Conservation (phyloP, 2,888 invertebrate genomes). For the Phaedon cochleariae region DNA sequence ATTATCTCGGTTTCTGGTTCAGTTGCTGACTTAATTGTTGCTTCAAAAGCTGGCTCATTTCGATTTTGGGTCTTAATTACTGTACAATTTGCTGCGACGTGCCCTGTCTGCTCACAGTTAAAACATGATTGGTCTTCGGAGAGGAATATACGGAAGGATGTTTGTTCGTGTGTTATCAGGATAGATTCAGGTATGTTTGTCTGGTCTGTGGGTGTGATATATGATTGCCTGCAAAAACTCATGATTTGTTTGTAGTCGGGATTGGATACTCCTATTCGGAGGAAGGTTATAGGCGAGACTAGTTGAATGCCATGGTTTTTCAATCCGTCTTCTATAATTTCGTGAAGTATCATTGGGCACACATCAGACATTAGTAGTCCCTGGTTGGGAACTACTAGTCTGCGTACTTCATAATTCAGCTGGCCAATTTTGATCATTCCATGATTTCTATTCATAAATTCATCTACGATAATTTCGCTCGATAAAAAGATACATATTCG, state of each 20-base stretch:
- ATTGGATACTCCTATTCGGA: slow-evolving; percentile 7
- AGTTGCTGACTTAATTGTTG: no score
- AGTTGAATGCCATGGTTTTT: neutral
- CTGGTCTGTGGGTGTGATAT: neutral
- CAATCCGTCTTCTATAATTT: neutral
- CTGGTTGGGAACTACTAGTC: neutral
- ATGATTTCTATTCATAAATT: neutral
- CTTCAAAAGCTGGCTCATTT: no score
- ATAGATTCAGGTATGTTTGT: slow-evolving; percentile 5
- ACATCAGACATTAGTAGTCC: neutral
- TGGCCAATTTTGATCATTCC: neutral
- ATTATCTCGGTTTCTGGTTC: no score
- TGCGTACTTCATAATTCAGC: neutral
- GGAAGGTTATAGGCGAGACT: slow-evolving; percentile 4
- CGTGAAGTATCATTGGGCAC: neutral
- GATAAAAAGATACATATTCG: slow-evolving; percentile 1
- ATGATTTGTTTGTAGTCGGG: neutral
- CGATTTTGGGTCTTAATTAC: no score
- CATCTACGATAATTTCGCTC: neutral
- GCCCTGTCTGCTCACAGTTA: neutral
- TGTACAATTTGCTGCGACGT: slow-evolving; percentile 11
- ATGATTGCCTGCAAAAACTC: slow-evolving; percentile 4
- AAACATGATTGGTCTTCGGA: slow-evolving; percentile 6
- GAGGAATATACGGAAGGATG: slow-evolving; percentile 1
- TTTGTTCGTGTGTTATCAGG: slow-evolving; percentile 13